Evolutionary conservation across 1,140 invertebrate species (phyloP).

Genomic region (Lepidurus apus): DNA sequence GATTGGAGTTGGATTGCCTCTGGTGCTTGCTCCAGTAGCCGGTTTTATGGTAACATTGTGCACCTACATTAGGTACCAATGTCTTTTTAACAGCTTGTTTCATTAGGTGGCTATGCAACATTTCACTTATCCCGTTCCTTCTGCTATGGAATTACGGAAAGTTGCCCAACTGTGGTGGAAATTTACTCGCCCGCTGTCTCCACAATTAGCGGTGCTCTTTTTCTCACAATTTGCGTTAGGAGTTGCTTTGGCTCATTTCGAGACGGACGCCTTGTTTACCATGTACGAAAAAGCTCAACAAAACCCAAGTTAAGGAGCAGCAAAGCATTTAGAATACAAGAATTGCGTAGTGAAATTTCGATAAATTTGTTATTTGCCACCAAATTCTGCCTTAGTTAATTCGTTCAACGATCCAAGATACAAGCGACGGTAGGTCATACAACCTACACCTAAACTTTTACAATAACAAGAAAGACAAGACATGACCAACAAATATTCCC

Average conservation of each 20-base stretch:
- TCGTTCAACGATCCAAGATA: neutral
- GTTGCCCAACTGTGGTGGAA: neutral
- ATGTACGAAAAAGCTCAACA: neutral
- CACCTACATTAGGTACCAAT: neutral
- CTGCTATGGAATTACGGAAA: neutral
- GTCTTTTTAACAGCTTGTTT: no score
- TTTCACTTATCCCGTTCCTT: conserved; percentile 1
- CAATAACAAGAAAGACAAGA: conserved; percentile 13
- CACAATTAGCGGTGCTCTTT: neutral
- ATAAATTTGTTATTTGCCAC: conserved; percentile 20
- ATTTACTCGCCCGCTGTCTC: conserved; percentile 9
- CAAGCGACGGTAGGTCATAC: neutral
- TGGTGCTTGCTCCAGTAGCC: conserved; percentile 8
- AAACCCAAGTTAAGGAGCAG: neutral
- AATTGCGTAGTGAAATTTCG: neutral
- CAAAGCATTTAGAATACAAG: neutral
- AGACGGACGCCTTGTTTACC: neutral
- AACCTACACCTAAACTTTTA: neutral
- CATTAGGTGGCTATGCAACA: neutral
- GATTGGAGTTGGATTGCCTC: neutral
- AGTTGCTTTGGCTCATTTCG: neutral
- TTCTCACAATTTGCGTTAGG: neutral
- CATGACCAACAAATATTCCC: neutral
- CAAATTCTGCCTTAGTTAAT: neutral
- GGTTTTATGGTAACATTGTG: conserved; percentile 20